Evolutionary conservation across 2,113 vertebrate species (phyloP), one percentile per base, ranked within the genome.

Genomic region (Eclectus roratus): DNA sequence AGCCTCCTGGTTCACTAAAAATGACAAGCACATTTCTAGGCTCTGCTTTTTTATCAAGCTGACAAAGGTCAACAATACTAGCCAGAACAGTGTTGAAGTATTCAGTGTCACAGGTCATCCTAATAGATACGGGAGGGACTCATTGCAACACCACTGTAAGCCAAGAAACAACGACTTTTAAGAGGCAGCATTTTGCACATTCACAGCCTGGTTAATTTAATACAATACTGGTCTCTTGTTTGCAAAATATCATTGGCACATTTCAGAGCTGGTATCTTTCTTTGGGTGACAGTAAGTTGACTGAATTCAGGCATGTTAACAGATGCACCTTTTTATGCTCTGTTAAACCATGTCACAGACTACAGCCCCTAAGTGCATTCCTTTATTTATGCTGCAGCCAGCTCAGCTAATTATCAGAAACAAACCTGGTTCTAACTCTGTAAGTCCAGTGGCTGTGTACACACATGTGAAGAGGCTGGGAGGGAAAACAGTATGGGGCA

Each of bases 31-130:
- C 93, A 95, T 89, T 93, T 79, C 78, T 35, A 94, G 80, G 69
- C 85, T 91, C 83, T 97, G 96, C 93, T 97, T 96, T 96, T 98
- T 97, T 98, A 98, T 98, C 98, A 98, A 91, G 97, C 97, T 98
- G 96, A 98, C 98, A 99, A 98, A 99, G 98, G 99, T 99, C 99
- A 99, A 94, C 94, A 97, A 98, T 98, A 98, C 97, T 97, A 94
- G 96, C 97, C 97, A 97, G 98, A 98, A 98, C 97, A 98, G 97
- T 96, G 85, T 55, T 96, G 93, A 97, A 96, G 97, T 94, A 96
- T 95, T 97, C 93, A 52, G 91, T 97, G 98, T 97, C 98, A 98
- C 97, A 97, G 98, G 98, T 98, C 98, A 98, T 97, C 96, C 96
- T 97, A 97, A 98, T 97, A 98, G 97, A 97, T 93, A 97, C 92